Percentiles rank a stretch among this genome's conserved stretches.
Evolutionary conservation across 1,140 invertebrate species (phyloP).

Genomic region (Rhynchophorus ferrugineus): DNA sequence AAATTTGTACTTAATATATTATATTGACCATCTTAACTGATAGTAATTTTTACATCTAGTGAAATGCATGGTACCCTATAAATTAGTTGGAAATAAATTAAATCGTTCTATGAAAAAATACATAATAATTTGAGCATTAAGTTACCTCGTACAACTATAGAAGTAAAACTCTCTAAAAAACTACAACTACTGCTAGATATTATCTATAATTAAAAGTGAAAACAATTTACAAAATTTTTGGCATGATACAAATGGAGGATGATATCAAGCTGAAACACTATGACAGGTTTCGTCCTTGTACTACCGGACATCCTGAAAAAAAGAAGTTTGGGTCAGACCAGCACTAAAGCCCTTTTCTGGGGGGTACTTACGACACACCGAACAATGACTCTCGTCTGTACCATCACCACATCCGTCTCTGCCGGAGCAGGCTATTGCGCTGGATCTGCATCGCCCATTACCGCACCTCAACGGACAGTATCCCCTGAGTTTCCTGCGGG

Average conservation of each 20-base stretch:
- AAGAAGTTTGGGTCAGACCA: no score
- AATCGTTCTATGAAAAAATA: constrained; percentile 26
- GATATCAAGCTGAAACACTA: constrained; percentile 11
- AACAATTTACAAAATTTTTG: constrained; percentile 36
- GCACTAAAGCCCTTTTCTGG: no score
- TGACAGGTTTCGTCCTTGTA: constrained; percentile 34
- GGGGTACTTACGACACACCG: constrained; percentile 69
- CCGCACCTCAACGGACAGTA: constrained; percentile 72
- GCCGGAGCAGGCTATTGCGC: constrained; percentile 79
- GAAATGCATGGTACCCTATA: neutral
- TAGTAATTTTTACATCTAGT: constrained; percentile 15
- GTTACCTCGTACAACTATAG: constrained; percentile 12
- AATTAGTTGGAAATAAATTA: constrained; percentile 15
- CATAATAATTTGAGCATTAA: constrained; percentile 28
- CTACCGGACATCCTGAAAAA: constrained; percentile 50
- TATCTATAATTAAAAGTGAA: constrained; percentile 15
- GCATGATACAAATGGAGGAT: constrained; percentile 30
- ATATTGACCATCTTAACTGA: constrained; percentile 14
- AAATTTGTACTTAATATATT: constrained; percentile 19
- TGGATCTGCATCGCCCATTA: constrained; percentile 79
- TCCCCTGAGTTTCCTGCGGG: constrained; percentile 34
- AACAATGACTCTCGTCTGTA: constrained; percentile 75
- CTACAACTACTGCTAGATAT: constrained; percentile 17
- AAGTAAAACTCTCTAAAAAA: constrained; percentile 16
- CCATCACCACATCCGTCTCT: constrained; percentile 84